phyloP scores from a whole-genome alignment of 2,797 vertebrate genomes.

The Enteromius fasciolatus region DNA sequence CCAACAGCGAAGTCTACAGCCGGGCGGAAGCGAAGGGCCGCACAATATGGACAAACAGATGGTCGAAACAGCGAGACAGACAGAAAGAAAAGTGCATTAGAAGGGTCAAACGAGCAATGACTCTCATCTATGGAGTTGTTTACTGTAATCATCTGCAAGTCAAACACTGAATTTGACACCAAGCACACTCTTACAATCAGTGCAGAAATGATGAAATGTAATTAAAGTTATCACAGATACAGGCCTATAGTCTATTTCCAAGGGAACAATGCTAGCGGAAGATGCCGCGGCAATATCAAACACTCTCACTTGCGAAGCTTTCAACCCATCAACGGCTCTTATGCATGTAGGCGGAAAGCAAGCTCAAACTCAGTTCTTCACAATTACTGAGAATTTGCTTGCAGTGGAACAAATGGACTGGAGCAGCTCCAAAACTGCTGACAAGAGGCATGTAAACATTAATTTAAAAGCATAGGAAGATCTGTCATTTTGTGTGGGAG shows the following conservation, averaged over 20 bases:
- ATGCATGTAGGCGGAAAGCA: slow-evolving; percentile 42
- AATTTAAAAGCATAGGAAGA: slow-evolving; percentile 42
- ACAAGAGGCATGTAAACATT: slow-evolving; percentile 61
- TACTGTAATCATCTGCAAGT: not conserved
- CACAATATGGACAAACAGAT: slow-evolving; percentile 81
- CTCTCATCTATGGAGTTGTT: not conserved
- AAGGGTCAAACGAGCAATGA: slow-evolving; percentile 36
- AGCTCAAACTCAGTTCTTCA: slow-evolving; percentile 65
- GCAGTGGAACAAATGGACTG: slow-evolving; percentile 56
- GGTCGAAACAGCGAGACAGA: slow-evolving; percentile 67
- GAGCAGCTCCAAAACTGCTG: slow-evolving; percentile 64
- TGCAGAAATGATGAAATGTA: slow-evolving; percentile 47
- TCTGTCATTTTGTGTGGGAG: slow-evolving; percentile 16
- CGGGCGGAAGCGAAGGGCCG: slow-evolving; percentile 50
- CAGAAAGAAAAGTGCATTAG: slow-evolving; percentile 65
- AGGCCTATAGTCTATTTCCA: slow-evolving; percentile 57
- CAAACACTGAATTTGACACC: not conserved
- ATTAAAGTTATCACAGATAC: slow-evolving; percentile 60
- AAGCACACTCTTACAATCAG: slow-evolving; percentile 19
- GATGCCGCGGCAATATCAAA: slow-evolving; percentile 41
- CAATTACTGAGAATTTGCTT: slow-evolving; percentile 61
- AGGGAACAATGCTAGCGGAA: slow-evolving; percentile 49
- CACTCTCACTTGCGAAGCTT: slow-evolving; percentile 36
- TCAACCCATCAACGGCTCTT: slow-evolving; percentile 54
- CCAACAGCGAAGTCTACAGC: slow-evolving; percentile 87